Percentiles rank a stretch among this genome's conserved stretches.
Evolutionary conservation across 2,888 invertebrate species (phyloP).

Genomic region (Parnassius mnemosyne): DNA sequence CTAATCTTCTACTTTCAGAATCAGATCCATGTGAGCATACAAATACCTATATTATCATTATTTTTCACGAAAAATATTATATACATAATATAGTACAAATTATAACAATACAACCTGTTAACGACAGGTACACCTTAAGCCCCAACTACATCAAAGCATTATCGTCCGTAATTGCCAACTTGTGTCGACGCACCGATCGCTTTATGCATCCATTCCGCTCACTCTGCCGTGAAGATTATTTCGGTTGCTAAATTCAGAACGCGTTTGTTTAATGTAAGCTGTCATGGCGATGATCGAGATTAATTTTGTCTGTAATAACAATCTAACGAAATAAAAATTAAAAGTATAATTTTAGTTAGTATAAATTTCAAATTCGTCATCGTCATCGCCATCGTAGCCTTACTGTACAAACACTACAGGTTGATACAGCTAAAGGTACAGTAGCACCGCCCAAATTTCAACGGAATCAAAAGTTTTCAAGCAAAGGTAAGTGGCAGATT

Average conservation of each 20-base stretch:
- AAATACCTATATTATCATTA: not conserved
- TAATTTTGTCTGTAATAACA: constrained; percentile 2
- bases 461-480: no score
- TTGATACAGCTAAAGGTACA: no score
- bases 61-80: not conserved
- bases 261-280: constrained; percentile 43
- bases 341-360: no score
- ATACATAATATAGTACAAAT: not conserved
- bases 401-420: no score
- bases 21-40: no score
- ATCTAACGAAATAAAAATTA: no score
- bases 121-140: constrained; percentile 46
- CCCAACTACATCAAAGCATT: constrained; percentile 41
- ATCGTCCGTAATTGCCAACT: constrained; percentile 67
- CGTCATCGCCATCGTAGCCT: no score
- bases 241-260: constrained; percentile 63
- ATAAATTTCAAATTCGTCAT: no score
- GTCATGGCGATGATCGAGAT: constrained; percentile 65
- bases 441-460: no score
- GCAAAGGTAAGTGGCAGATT: no score
- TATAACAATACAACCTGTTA: constrained; percentile 16
- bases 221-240: constrained; percentile 66
- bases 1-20: no score
- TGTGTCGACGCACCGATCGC: constrained; percentile 64
- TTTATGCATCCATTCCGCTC: constrained; percentile 61